Conservation (phyloP, 2,888 invertebrate genomes). For the Apotomis turbidana region DNA sequence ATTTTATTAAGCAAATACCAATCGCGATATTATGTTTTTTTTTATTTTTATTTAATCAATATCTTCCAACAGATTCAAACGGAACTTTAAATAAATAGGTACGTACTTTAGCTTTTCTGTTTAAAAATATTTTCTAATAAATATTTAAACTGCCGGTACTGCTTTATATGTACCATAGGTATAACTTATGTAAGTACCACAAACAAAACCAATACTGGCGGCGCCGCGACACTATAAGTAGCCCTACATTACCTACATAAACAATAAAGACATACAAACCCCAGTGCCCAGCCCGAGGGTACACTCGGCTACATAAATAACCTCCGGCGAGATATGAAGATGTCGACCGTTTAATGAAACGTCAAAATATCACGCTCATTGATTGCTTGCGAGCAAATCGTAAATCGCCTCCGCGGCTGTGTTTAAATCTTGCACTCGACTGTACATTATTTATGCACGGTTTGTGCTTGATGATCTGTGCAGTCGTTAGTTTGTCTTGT, state of each 20-base stretch:
- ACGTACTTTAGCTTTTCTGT: too few species aligned
- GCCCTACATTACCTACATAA: constrained; percentile 24
- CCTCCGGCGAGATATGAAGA: constrained; percentile 74
- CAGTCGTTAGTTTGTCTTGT: constrained; percentile 13
- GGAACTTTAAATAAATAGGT: too few species aligned
- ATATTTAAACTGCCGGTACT: too few species aligned
- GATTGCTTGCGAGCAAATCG: constrained; percentile 44
- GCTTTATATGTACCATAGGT: too few species aligned
- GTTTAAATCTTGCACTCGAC: constrained; percentile 53
- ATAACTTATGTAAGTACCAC: not conserved
- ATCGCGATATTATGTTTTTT: too few species aligned
- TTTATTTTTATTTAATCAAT: too few species aligned
- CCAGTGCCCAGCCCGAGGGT: constrained; percentile 58
- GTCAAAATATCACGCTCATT: constrained; percentile 74
- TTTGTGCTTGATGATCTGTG: constrained; percentile 15
- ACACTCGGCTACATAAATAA: constrained; percentile 73
- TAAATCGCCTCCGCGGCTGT: constrained; percentile 38
- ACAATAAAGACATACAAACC: constrained; percentile 44
- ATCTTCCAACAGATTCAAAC: too few species aligned
- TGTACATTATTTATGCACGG: constrained; percentile 37
- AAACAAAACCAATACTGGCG: not conserved
- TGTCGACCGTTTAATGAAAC: constrained; percentile 78
- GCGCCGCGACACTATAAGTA: constrained; percentile 16
- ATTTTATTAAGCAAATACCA: too few species aligned
- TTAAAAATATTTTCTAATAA: too few species aligned